Conservation (phyloP, 1,140 invertebrate genomes). For the Drosophila busckii region DNA sequence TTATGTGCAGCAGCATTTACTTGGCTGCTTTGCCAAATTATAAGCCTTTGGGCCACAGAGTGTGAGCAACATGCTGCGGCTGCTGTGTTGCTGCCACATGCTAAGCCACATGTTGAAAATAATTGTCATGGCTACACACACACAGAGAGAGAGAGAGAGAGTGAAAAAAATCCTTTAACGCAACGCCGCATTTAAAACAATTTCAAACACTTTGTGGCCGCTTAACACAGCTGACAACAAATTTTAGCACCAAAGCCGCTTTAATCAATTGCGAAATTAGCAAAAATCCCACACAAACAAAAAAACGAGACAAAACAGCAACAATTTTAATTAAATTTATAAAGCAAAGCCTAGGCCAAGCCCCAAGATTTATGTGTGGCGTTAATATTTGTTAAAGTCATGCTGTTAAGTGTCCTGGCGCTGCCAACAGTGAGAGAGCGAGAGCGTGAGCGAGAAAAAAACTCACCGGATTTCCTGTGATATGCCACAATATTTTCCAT, state of each 20-base stretch:
- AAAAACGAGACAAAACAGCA: slow-evolving; percentile 23
- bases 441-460: slow-evolving; percentile 50
- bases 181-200: slow-evolving; percentile 61
- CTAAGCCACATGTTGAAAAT: slow-evolving; percentile 52
- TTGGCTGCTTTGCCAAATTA: slow-evolving; percentile 26
- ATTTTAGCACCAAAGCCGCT: slow-evolving; percentile 68
- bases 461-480: slow-evolving; percentile 76
- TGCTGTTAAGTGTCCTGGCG: slow-evolving; percentile 40
- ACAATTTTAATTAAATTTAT: slow-evolving; percentile 73
- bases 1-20: slow-evolving; percentile 35
- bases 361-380: slow-evolving; percentile 64
- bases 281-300: slow-evolving; percentile 23
- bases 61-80: not conserved
- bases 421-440: too few relatives aligned
- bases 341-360: slow-evolving; percentile 62
- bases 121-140: slow-evolving; percentile 59
- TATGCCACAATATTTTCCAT: slow-evolving; percentile 77
- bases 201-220: slow-evolving; percentile 65
- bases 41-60: slow-evolving; percentile 1
- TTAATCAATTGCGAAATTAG: slow-evolving; percentile 72
- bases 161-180: slow-evolving; percentile 53
- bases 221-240: slow-evolving; percentile 68
- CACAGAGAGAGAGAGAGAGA: too few relatives aligned
- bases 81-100: slow-evolving; percentile 7
- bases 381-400: slow-evolving; percentile 72